A percentile compares a stretch with the other conserved stretches of the same genome.
phyloP scores from a whole-genome alignment of 2,797 vertebrate species.

The Xiphophorus birchmanni region DNA sequence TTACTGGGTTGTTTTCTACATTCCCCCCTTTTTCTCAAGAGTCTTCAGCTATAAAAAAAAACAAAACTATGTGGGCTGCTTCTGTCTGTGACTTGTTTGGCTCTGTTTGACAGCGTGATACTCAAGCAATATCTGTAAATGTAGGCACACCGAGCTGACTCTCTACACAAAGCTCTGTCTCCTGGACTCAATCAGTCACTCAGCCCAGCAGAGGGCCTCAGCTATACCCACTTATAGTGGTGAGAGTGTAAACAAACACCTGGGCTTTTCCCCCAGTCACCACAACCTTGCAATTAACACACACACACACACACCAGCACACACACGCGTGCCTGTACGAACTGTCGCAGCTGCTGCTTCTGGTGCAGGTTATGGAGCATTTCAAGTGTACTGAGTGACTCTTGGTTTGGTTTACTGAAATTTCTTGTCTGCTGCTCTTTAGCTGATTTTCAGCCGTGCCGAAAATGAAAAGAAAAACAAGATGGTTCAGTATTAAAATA shows the following conservation, averaged over 20 bases:
- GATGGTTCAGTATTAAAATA: not conserved
- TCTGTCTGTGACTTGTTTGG: conserved; percentile 51
- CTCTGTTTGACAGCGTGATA: conserved; percentile 62
- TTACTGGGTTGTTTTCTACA: not conserved
- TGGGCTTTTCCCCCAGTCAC: conserved; percentile 60
- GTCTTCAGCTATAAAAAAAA: conserved; percentile 8
- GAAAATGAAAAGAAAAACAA: conserved; percentile 13
- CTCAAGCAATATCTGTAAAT: conserved; percentile 56
- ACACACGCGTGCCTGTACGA: conserved; percentile 24
- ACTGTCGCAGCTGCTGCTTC: conserved; percentile 54
- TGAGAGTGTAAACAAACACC: conserved; percentile 73
- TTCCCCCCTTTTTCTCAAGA: conserved; percentile 30
- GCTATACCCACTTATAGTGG: conserved; percentile 65
- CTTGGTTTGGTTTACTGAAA: conserved; percentile 49
- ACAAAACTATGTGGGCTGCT: conserved; percentile 25
- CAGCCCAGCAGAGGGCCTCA: conserved; percentile 43
- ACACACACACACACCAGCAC: conserved; percentile 24
- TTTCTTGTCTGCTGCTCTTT: conserved; percentile 34
- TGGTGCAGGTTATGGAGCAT: conserved; percentile 43
- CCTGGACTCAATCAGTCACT: conserved; percentile 35
- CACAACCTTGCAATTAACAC: conserved; percentile 55
- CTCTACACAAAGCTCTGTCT: conserved; percentile 62
- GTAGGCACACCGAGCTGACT: conserved; percentile 61
- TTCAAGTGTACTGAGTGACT: conserved; percentile 44
- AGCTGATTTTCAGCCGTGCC: conserved; percentile 31